phyloP scores from a whole-genome alignment of 2,113 vertebrate genomes.

The Osmerus mordax region DNA sequence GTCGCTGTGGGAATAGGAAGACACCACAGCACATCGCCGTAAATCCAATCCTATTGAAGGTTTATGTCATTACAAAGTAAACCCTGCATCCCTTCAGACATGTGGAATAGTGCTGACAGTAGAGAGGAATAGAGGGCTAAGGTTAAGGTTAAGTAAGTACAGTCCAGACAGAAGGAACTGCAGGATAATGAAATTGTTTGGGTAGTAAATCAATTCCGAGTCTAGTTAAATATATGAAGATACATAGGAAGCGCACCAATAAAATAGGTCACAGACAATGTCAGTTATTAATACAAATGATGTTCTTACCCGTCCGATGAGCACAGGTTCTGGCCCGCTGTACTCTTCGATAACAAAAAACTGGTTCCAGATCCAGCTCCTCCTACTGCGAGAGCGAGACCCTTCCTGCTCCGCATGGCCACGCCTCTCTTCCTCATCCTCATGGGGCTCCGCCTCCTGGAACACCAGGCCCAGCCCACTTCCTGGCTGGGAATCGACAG shows the following conservation, averaged over 20 bases:
- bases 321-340: slow-evolving; percentile 86
- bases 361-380: slow-evolving; percentile 96
- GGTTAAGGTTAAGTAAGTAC: neutral
- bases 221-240: too few species aligned
- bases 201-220: too few species aligned
- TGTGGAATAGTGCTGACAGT: neutral
- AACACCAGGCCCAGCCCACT: slow-evolving; percentile 66
- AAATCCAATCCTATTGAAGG: slow-evolving; percentile 62
- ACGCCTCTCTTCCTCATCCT: slow-evolving; percentile 30
- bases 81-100: neutral
- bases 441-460: slow-evolving; percentile 63
- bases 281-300: slow-evolving; percentile 40
- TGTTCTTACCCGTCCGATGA: slow-evolving; percentile 87
- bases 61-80: slow-evolving; percentile 39
- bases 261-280: slow-evolving; percentile 34
- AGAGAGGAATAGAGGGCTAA: neutral
- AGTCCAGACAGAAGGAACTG: neutral
- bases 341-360: slow-evolving; percentile 94
- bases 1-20: slow-evolving; percentile 58
- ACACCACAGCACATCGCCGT: slow-evolving; percentile 42
- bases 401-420: slow-evolving; percentile 46
- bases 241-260: slow-evolving; percentile 37
- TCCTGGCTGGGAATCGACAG: slow-evolving; percentile 32
- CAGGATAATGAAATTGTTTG: too few species aligned
- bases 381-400: slow-evolving; percentile 77